Conservation (phyloP, 2,113 vertebrate genomes). For the Protomyctophum bolini region DNA sequence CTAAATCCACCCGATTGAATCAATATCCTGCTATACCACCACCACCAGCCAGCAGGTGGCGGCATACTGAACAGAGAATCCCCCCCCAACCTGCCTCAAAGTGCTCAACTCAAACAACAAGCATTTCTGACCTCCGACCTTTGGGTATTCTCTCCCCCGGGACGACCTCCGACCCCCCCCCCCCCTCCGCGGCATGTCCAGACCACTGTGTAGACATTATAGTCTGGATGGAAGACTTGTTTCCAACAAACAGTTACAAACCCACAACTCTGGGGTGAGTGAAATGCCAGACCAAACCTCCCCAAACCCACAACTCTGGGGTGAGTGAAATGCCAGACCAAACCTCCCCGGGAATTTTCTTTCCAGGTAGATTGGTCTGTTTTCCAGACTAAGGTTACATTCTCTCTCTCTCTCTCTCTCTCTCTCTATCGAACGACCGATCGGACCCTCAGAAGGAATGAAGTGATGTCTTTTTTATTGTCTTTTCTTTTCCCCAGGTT, state of each 20-base stretch:
- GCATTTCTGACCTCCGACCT: conserved; percentile 64
- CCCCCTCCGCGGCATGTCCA: too few relatives aligned
- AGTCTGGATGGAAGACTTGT: too few relatives aligned
- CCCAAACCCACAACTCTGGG: too few relatives aligned
- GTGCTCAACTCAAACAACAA: conserved; percentile 67
- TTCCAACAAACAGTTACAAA: too few relatives aligned
- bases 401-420: conserved; percentile 46
- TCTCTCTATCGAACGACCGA: conserved; percentile 12
- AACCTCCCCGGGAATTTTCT: too few relatives aligned
- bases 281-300: too few relatives aligned
- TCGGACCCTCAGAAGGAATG: conserved; percentile 35
- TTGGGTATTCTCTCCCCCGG: conserved; percentile 36
- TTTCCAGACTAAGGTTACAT: too few relatives aligned
- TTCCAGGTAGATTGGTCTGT: too few relatives aligned
- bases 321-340: too few relatives aligned
- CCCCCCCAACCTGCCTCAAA: conserved; percentile 74
- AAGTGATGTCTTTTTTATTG: conserved; percentile 57
- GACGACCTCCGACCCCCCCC: conserved; percentile 21
- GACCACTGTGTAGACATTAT: too few relatives aligned
- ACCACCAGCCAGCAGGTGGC: conserved; percentile 7
- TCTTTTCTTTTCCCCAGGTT: conserved; percentile 54
- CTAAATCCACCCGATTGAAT: conserved; percentile 20
- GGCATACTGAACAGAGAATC: conserved; percentile 10
- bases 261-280: too few relatives aligned
- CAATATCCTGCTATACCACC: neutral